Evolutionary conservation across 2,797 vertebrate genomes (phyloP).

Genomic region (Sebastes cheni): DNA sequence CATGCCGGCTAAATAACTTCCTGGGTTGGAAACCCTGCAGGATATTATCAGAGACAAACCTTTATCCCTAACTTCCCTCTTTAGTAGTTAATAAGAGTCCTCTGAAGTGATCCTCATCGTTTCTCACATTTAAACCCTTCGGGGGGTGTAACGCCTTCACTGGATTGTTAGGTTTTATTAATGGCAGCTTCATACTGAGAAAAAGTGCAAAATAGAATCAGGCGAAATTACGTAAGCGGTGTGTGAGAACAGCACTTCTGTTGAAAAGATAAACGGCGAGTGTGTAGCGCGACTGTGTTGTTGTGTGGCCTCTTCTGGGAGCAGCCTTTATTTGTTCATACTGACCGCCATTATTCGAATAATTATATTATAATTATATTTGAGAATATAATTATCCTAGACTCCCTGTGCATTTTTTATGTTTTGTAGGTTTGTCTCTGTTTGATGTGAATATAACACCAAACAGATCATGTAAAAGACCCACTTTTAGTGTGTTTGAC

Average conservation of each 20-base stretch:
- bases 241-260: not conserved
- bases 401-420: not conserved
- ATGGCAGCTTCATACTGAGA: not conserved
- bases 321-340: not conserved
- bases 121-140: not conserved
- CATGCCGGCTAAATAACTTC: not conserved
- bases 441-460: not conserved
- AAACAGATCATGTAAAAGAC: too few relatives aligned
- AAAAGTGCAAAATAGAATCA: not conserved
- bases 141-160: not conserved
- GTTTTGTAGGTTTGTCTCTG: not conserved
- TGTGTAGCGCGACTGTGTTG: not conserved
- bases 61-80: not conserved
- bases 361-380: not conserved
- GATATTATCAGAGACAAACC: not conserved
- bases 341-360: not conserved
- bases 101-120: not conserved
- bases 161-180: not conserved
- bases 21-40: not conserved
- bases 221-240: not conserved
- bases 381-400: not conserved
- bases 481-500: not conserved
- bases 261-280: not conserved
- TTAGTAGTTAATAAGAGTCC: not conserved
- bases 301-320: not conserved